A percentile compares a stretch with the other conserved stretches of the same genome.
Evolutionary conservation across 2,113 vertebrate species (phyloP).

Genomic region (Aspiorhynchus laticeps): DNA sequence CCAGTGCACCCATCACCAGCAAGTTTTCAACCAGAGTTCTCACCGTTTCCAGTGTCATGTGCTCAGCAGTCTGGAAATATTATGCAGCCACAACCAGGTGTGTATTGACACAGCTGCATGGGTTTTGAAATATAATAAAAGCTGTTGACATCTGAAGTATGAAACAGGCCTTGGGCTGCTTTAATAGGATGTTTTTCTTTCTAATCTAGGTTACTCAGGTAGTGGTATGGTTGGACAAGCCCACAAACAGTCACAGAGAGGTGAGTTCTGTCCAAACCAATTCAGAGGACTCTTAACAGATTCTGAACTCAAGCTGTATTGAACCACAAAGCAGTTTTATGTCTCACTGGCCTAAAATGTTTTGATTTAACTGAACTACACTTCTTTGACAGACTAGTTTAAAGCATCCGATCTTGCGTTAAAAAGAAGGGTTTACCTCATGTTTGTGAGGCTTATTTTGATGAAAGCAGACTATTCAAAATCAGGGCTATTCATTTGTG

Average conservation of each 20-base stretch:
- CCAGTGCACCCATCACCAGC: background rate
- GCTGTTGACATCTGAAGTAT: background rate
- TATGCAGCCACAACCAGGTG: constrained; percentile 65
- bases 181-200: background rate
- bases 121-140: background rate
- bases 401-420: background rate
- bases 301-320: background rate
- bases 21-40: constrained; percentile 64
- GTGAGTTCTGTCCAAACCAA: constrained; percentile 46
- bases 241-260: constrained; percentile 62
- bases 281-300: background rate
- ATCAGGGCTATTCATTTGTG: background rate
- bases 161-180: background rate
- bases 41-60: constrained; percentile 61
- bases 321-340: background rate
- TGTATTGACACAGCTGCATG: background rate
- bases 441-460: background rate
- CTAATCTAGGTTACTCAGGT: background rate
- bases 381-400: background rate
- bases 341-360: background rate
- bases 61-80: constrained; percentile 50
- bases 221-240: constrained; percentile 53
- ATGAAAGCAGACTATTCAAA: background rate
- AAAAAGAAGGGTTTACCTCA: background rate
- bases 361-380: background rate